Percentiles rank a stretch among this genome's conserved stretches.
These are phyloP conservation scores for Andrena minutula DNA, from an alignment of 2,888 invertebrate genomes.

Conservation along the genomic window DNA sequence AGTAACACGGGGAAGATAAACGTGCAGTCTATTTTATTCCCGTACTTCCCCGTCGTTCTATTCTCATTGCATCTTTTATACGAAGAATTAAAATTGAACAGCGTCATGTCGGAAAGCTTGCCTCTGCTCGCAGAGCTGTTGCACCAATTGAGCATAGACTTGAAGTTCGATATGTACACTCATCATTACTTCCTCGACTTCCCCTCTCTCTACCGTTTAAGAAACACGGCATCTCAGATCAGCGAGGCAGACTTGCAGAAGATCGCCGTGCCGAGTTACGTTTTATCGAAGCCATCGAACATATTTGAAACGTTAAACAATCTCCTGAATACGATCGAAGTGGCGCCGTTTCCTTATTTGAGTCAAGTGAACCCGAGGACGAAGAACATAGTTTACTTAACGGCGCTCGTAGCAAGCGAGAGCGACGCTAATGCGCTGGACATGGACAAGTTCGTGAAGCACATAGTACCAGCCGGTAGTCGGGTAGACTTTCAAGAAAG, in stretches of 20 bases:
- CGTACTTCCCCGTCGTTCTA: slow-evolving; percentile 90
- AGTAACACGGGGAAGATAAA: slow-evolving; percentile 86
- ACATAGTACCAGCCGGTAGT: slow-evolving; percentile 83
- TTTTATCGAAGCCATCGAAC: slow-evolving; percentile 88
- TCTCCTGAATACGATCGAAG: slow-evolving; percentile 87
- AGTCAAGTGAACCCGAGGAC: slow-evolving; percentile 90
- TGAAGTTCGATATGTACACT: slow-evolving; percentile 90
- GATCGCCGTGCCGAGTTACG: slow-evolving; percentile 88
- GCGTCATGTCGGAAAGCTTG: slow-evolving; percentile 89
- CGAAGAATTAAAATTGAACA: slow-evolving; percentile 95
- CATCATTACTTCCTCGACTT: slow-evolving; percentile 95
- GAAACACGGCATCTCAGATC: slow-evolving; percentile 85
- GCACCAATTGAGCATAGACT: slow-evolving; percentile 91
- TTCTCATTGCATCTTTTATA: slow-evolving; percentile 95
- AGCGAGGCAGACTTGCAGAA: slow-evolving; percentile 87
- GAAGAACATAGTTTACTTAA: slow-evolving; percentile 91
- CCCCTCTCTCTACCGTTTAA: slow-evolving; percentile 87
- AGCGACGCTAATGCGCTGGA: slow-evolving; percentile 69
- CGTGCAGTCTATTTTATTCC: slow-evolving; percentile 89
- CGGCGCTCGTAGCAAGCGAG: slow-evolving; percentile 79
- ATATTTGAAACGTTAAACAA: slow-evolving; percentile 90
- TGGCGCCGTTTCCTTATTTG: slow-evolving; percentile 90
- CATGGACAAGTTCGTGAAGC: slow-evolving; percentile 78
- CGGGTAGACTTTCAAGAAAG: slow-evolving; percentile 79
- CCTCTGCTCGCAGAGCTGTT: slow-evolving; percentile 90